phyloP scores from a whole-genome alignment of 2,797 vertebrate species.

The Falco berigora region DNA sequence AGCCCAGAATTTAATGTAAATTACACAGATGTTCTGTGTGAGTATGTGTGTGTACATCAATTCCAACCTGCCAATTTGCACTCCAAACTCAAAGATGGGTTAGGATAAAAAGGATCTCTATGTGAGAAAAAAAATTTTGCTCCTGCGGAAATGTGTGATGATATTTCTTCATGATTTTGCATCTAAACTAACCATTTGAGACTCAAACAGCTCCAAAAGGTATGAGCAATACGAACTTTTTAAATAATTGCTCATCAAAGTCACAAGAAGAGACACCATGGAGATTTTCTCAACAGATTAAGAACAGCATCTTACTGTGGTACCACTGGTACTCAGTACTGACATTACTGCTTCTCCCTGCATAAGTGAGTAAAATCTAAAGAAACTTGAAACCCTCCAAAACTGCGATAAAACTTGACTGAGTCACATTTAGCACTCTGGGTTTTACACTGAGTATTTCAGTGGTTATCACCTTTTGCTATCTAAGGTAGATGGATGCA shows the following conservation, averaged over 20 bases:
- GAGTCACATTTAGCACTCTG: not conserved
- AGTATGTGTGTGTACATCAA: not conserved
- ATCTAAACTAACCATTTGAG: not conserved
- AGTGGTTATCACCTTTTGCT: not conserved
- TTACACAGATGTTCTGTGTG: not conserved
- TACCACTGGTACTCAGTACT: not conserved
- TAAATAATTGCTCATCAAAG: not conserved
- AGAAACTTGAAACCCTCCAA: not conserved
- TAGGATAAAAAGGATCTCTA: not conserved
- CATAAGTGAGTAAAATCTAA: not conserved
- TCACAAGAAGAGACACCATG: not conserved
- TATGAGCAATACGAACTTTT: not conserved
- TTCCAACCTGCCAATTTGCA: not conserved
- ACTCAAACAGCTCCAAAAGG: not conserved
- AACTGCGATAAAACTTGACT: not conserved
- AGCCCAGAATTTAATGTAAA: not conserved
- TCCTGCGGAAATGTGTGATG: not conserved
- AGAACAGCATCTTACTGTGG: not conserved
- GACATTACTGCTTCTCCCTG: not conserved
- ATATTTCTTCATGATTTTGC: not conserved
- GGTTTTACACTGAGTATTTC: not conserved
- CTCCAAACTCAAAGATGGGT: not conserved
- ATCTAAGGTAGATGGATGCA: not conserved
- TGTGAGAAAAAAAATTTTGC: not conserved
- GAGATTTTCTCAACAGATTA: not conserved